Percentiles rank a stretch among this genome's conserved stretches.
These are phyloP conservation scores for Rhadinocentrus ornatus DNA, from an alignment of 2,797 vertebrate species.

Conservation along the genomic window DNA sequence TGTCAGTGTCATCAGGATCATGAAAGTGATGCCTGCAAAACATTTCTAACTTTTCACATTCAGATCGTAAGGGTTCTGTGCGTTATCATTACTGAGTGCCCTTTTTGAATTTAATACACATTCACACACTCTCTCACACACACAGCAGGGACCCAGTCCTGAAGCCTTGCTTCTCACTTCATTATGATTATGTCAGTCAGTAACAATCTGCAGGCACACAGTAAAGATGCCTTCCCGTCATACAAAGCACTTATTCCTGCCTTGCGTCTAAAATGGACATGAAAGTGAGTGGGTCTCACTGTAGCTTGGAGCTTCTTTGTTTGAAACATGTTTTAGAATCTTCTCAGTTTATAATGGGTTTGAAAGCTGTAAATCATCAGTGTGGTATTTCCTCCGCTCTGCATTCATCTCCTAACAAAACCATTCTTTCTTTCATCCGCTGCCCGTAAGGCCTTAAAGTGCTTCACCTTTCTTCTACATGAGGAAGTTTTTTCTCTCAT, in stretches of 20 bases:
- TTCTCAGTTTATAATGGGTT: slow-evolving; percentile 6
- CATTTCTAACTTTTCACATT: slow-evolving; percentile 66
- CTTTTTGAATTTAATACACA: slow-evolving; percentile 46
- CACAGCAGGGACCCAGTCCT: slow-evolving; percentile 46
- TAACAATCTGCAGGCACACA: slow-evolving; percentile 46
- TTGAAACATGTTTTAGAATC: slow-evolving; percentile 11
- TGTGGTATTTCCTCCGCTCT: slow-evolving; percentile 24
- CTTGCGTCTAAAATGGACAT: slow-evolving; percentile 19
- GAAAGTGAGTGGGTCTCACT: slow-evolving; percentile 12
- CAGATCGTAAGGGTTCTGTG: slow-evolving; percentile 52
- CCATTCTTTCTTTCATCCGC: slow-evolving; percentile 28
- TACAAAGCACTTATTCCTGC: slow-evolving; percentile 23
- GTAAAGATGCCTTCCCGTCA: slow-evolving; percentile 45
- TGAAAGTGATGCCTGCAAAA: slow-evolving; percentile 70
- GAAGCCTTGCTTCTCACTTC: slow-evolving; percentile 41
- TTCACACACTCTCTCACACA: slow-evolving; percentile 17
- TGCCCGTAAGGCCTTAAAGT: slow-evolving; percentile 72
- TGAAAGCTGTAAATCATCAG: slow-evolving; percentile 31
- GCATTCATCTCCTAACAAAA: slow-evolving; percentile 37
- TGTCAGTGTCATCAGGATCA: slow-evolving; percentile 60
- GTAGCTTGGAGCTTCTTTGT: slow-evolving; percentile 18
- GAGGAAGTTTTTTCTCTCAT: slow-evolving; percentile 35
- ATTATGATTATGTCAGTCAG: slow-evolving; percentile 40
- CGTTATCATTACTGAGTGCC: slow-evolving; percentile 38
- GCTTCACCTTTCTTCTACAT: slow-evolving; percentile 56